Percentiles rank a stretch among this genome's conserved stretches.
phyloP scores from a whole-genome alignment of 2,113 vertebrate species.

The Sterna hirundo region DNA sequence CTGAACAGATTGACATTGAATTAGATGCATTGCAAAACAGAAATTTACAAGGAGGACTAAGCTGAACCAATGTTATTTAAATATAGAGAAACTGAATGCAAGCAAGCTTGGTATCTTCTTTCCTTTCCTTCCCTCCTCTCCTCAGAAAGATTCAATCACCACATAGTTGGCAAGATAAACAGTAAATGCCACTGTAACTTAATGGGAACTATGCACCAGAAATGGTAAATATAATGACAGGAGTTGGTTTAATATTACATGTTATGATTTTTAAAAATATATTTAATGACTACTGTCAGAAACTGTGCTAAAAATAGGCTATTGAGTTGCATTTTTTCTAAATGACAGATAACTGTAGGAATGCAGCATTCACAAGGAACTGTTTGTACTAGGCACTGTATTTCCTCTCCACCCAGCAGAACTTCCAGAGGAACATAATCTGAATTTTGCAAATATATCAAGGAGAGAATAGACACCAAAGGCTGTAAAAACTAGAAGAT shows the following conservation, averaged over 20 bases:
- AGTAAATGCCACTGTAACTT: neutral
- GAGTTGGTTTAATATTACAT: neutral
- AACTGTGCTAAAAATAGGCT: slow-evolving; percentile 27
- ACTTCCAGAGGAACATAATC: neutral
- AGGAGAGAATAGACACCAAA: neutral
- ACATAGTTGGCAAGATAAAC: neutral
- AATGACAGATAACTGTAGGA: slow-evolving; percentile 28
- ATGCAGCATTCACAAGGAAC: slow-evolving; percentile 29
- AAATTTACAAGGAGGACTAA: neutral
- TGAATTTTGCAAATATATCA: slow-evolving; percentile 10
- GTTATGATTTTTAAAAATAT: neutral
- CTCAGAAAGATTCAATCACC: neutral
- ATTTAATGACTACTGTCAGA: neutral
- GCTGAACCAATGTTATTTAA: neutral
- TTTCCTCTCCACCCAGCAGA: neutral
- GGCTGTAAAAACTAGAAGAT: slow-evolving; percentile 2
- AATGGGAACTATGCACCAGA: neutral
- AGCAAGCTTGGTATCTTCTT: neutral
- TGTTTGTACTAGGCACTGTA: slow-evolving; percentile 16
- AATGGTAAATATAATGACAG: neutral
- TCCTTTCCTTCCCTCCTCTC: neutral
- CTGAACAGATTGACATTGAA: neutral
- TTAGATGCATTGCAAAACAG: neutral
- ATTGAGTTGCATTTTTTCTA: slow-evolving; percentile 22
- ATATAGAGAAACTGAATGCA: neutral